These are phyloP conservation scores for Lithobates pipiens DNA, from an alignment of 2,797 vertebrate genomes.

Conservation along the genomic window DNA sequence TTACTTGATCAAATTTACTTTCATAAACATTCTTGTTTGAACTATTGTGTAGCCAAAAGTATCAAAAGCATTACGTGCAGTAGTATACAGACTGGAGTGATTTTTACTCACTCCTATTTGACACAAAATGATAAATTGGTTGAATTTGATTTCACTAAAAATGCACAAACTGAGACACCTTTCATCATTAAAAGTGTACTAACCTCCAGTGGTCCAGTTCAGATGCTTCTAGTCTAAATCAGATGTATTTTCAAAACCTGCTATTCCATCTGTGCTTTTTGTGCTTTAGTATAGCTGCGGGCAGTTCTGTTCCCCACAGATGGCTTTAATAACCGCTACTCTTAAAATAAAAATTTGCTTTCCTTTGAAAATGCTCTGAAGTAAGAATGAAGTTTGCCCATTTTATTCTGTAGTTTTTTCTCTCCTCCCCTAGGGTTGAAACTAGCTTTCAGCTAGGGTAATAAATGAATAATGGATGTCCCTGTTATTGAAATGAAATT, in stretches of 20 bases:
- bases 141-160: slow-evolving; percentile 21
- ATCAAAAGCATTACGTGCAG: too few species aligned
- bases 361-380: slow-evolving; percentile 44
- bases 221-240: slow-evolving; percentile 17
- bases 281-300: slow-evolving; percentile 50
- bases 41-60: too few species aligned
- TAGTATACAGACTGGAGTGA: too few species aligned
- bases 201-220: slow-evolving; percentile 35
- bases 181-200: slow-evolving; percentile 40
- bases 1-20: too few species aligned
- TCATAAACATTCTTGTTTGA: too few species aligned
- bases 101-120: too few species aligned
- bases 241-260: slow-evolving; percentile 51
- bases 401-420: slow-evolving; percentile 43
- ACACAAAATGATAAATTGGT: neutral
- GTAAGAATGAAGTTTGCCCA: slow-evolving; percentile 49
- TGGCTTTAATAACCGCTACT: slow-evolving; percentile 50
- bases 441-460: slow-evolving; percentile 33
- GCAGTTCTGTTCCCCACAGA: slow-evolving; percentile 47
- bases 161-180: slow-evolving; percentile 26
- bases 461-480: slow-evolving; percentile 56
- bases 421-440: slow-evolving; percentile 42
- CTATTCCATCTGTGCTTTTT: slow-evolving; percentile 47
- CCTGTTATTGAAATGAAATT: slow-evolving; percentile 54
- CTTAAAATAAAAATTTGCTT: slow-evolving; percentile 39